Evolutionary conservation across 2,888 invertebrate species (phyloP).

Genomic region (Dusona sp.): DNA sequence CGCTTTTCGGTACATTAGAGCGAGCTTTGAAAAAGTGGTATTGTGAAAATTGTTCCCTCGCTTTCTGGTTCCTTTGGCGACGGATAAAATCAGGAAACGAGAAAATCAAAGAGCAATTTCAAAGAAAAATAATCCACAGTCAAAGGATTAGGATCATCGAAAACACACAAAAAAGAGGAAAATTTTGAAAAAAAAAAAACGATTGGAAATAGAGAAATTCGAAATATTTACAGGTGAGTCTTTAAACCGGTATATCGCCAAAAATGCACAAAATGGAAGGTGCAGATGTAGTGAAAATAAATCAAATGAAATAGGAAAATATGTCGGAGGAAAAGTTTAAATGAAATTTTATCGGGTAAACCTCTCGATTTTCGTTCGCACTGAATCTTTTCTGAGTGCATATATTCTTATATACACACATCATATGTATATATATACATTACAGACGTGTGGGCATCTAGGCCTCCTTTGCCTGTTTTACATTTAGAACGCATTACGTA

Average conservation of each 20-base stretch:
- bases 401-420: not conserved
- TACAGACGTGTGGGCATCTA: constrained; percentile 72
- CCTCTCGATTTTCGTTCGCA: constrained; percentile 63
- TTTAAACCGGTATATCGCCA: not conserved
- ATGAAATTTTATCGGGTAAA: constrained; percentile 82
- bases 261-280: constrained; percentile 14
- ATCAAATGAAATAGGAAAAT: constrained; percentile 61
- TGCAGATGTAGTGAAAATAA: not conserved
- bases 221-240: not conserved
- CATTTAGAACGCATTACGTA: constrained; percentile 84
- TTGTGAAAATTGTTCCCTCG: not conserved
- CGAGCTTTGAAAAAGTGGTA: constrained; percentile 1
- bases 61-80: not conserved
- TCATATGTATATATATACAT: constrained; percentile 18
- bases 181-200: not conserved
- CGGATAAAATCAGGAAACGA: not conserved
- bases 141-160: not conserved
- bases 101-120: not conserved
- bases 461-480: constrained; percentile 83
- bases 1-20: constrained; percentile 23
- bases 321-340: constrained; percentile 76
- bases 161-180: not conserved
- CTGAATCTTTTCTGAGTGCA: constrained; percentile 29
- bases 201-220: not conserved
- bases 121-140: not conserved